phyloP scores from a whole-genome alignment of 2,797 vertebrate genomes.

The Anolis apletophallus region DNA sequence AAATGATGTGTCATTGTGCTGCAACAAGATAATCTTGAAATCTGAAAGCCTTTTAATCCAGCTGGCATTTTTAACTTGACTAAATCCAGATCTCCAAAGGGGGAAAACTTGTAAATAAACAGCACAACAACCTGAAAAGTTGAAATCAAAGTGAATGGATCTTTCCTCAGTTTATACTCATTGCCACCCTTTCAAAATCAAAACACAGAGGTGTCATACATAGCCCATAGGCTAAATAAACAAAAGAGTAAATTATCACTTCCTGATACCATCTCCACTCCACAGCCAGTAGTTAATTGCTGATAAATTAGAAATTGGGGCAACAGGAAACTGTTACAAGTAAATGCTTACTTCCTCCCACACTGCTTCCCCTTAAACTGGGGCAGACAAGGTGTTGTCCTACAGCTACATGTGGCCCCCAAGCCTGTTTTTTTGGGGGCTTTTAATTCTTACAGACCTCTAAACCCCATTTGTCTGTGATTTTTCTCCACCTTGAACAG shows the following conservation, averaged over 20 bases:
- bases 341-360: neutral
- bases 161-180: neutral
- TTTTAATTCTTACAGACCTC: too few relatives aligned
- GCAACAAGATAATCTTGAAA: neutral
- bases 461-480: too few relatives aligned
- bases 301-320: neutral
- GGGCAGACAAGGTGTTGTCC: neutral
- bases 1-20: neutral
- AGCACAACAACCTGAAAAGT: neutral
- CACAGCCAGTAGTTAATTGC: neutral
- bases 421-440: too few relatives aligned
- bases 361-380: neutral
- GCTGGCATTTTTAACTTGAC: neutral
- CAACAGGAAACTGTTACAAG: neutral
- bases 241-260: neutral
- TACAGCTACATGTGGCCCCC: too few relatives aligned
- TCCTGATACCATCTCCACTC: too few relatives aligned
- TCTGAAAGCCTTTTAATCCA: neutral
- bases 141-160: neutral
- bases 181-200: neutral
- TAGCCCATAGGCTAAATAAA: neutral
- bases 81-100: too few relatives aligned
- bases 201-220: constrained; percentile 7
- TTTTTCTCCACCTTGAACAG: too few relatives aligned
- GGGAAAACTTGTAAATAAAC: neutral